Evolutionary conservation across 2,113 vertebrate species (phyloP).

Genomic region (Leuciscus idus): DNA sequence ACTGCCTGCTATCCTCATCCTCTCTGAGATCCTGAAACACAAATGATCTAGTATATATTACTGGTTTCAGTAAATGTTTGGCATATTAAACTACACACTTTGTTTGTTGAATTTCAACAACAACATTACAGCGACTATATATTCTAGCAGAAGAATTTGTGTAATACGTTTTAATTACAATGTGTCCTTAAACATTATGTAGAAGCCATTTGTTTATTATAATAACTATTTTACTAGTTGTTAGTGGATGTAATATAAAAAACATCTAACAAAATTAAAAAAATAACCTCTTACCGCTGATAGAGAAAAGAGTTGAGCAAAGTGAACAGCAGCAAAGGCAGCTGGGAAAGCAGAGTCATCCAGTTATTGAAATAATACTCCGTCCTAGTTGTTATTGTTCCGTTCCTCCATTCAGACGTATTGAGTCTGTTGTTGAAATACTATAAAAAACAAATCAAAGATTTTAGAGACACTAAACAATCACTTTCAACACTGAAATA

Average conservation of each 20-base stretch:
- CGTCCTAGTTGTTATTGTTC: conserved; percentile 54
- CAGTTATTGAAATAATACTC: conserved; percentile 88
- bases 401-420: conserved; percentile 60
- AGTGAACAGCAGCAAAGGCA: conserved; percentile 87
- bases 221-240: too few relatives aligned
- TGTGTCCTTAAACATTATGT: too few relatives aligned
- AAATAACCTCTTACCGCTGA: conserved; percentile 76
- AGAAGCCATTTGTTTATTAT: too few relatives aligned
- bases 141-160: too few relatives aligned
- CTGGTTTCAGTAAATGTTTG: not conserved
- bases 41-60: not conserved
- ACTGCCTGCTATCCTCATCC: conserved; percentile 80
- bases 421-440: conserved; percentile 83
- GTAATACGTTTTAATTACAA: too few relatives aligned
- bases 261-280: too few relatives aligned
- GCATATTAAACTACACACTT: too few relatives aligned
- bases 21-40: conserved; percentile 78
- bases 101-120: too few relatives aligned
- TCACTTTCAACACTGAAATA: not conserved
- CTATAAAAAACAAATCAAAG: conserved; percentile 59
- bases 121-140: too few relatives aligned
- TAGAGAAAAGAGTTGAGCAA: conserved; percentile 90
- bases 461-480: not conserved
- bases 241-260: too few relatives aligned
- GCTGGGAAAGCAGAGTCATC: conserved; percentile 88